Evolutionary conservation across 2,888 invertebrate species (phyloP).

Genomic region (Boloria euphrosyne): DNA sequence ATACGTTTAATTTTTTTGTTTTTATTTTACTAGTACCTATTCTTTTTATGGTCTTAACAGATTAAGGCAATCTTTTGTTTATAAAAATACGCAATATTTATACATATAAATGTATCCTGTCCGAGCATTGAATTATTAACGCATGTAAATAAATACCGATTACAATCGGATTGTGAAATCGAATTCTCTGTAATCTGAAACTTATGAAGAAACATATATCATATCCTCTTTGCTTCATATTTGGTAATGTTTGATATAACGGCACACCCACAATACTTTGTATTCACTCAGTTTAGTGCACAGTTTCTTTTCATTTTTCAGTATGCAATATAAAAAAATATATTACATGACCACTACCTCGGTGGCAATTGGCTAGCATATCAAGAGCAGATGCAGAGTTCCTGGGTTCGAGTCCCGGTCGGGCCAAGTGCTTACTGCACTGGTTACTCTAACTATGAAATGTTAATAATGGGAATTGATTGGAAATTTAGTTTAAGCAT

Average conservation of each 20-base stretch:
- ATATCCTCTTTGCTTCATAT: constrained; percentile 23
- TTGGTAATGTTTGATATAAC: background rate
- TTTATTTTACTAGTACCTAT: too few species aligned
- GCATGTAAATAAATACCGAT: constrained; percentile 24
- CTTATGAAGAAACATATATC: constrained; percentile 26
- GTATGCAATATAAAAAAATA: too few species aligned
- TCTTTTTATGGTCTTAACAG: background rate
- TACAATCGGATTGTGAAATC: constrained; percentile 27
- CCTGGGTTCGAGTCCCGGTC: too few species aligned
- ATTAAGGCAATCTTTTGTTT: background rate
- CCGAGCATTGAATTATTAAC: constrained; percentile 9
- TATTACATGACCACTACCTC: too few species aligned
- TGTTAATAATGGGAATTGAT: too few species aligned
- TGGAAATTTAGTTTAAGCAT: too few species aligned
- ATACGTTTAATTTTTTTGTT: too few species aligned
- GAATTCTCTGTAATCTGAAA: constrained; percentile 22
- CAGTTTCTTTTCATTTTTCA: too few species aligned
- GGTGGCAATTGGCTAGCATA: too few species aligned
- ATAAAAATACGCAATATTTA: constrained; percentile 15
- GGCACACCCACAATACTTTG: constrained; percentile 18
- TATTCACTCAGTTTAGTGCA: background rate
- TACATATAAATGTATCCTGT: constrained; percentile 15
- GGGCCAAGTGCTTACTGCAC: too few species aligned
- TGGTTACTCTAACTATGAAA: too few species aligned
- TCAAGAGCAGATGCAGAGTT: too few species aligned